A percentile compares a stretch with the other conserved stretches of the same genome.
These are phyloP conservation scores for Ichneumoninae sp. DNA, from an alignment of 2,888 invertebrate genomes.

Conservation along the genomic window DNA sequence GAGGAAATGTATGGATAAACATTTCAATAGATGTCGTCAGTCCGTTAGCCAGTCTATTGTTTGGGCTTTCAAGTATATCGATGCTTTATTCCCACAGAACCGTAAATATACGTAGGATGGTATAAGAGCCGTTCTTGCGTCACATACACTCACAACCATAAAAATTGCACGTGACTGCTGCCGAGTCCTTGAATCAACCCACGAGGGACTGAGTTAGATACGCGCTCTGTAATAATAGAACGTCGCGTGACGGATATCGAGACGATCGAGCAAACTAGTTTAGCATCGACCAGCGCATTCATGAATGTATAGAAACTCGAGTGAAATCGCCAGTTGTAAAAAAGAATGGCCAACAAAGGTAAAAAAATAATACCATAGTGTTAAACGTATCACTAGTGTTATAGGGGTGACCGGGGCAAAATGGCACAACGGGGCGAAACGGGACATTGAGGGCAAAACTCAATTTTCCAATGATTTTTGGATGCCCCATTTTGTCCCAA, in stretches of 20 bases:
- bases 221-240: slow-evolving; percentile 56
- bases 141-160: neutral
- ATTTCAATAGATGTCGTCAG: neutral
- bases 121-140: slow-evolving; percentile 32
- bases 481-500: too few species aligned
- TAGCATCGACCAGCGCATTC: slow-evolving; percentile 46
- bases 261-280: slow-evolving; percentile 50
- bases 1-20: neutral
- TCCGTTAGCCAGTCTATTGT: neutral
- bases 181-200: slow-evolving; percentile 62
- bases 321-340: slow-evolving; percentile 15
- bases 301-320: slow-evolving; percentile 17
- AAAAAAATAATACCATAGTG: neutral
- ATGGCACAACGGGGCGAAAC: too few species aligned
- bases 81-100: neutral
- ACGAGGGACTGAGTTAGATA: slow-evolving; percentile 43
- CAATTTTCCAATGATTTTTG: too few species aligned
- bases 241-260: slow-evolving; percentile 49
- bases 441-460: too few species aligned
- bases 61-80: neutral
- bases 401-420: too few species aligned
- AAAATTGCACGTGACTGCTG: slow-evolving; percentile 6
- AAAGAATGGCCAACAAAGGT: neutral
- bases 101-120: slow-evolving; percentile 13
- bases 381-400: neutral